These are phyloP conservation scores for Chaetogeoica ovagalla DNA, from an alignment of 2,888 invertebrate genomes.

Conservation along the genomic window DNA sequence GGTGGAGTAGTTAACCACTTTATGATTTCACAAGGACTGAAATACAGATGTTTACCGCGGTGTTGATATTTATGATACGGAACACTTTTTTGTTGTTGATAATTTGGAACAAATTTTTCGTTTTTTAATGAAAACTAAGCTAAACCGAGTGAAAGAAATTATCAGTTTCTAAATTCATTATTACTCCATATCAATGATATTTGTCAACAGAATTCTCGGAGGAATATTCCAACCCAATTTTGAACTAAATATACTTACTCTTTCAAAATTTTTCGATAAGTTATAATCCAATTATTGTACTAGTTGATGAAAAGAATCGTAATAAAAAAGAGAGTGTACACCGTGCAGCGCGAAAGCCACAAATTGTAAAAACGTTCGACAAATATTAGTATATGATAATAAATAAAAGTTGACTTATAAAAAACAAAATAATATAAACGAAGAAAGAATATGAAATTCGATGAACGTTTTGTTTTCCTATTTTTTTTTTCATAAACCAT, in stretches of 20 bases:
- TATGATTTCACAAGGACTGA: not conserved
- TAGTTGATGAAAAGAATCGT: not conserved
- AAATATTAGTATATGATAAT: not conserved
- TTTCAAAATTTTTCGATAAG: not conserved
- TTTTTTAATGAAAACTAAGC: too few relatives aligned
- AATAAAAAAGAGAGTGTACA: not conserved
- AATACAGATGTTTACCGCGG: not conserved
- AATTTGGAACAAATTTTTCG: not conserved
- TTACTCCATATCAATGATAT: too few relatives aligned
- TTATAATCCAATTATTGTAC: not conserved
- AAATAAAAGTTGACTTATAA: not conserved
- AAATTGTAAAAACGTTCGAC: constrained; percentile 20
- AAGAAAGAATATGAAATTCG: too few relatives aligned
- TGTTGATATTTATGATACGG: not conserved
- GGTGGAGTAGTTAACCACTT: not conserved
- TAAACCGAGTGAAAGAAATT: too few relatives aligned
- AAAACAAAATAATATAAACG: not conserved
- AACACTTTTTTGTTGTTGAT: not conserved
- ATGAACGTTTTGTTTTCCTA: too few relatives aligned
- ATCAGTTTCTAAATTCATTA: too few relatives aligned
- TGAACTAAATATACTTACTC: not conserved
- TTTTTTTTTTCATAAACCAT: too few relatives aligned
- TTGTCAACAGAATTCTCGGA: too few relatives aligned
- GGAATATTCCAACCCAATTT: not conserved
- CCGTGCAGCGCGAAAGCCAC: not conserved